A percentile compares a stretch with the other conserved stretches of the same genome.
Conservation (phyloP, 2,113 vertebrate genomes). For the Rhinoderma darwinii region DNA sequence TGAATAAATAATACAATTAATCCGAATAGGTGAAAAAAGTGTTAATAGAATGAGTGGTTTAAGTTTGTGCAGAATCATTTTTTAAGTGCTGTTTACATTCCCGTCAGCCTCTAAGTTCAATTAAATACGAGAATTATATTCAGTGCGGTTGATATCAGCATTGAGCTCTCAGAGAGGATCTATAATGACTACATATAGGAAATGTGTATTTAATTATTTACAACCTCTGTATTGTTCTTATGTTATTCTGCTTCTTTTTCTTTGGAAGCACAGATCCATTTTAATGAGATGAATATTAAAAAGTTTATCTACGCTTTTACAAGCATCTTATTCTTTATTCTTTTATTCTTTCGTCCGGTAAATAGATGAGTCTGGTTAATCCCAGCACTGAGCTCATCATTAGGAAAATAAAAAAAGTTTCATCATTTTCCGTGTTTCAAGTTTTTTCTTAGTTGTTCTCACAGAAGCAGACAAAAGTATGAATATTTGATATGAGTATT, state of each 20-base stretch:
- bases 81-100: slow-evolving; percentile 46
- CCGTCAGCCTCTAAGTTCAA: slow-evolving; percentile 41
- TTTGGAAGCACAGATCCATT: neutral
- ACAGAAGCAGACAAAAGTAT: neutral
- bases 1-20: neutral
- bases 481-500: slow-evolving; percentile 1
- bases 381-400: slow-evolving; percentile 1
- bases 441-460: neutral
- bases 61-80: slow-evolving; percentile 31
- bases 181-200: slow-evolving; percentile 52
- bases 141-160: slow-evolving; percentile 18
- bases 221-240: slow-evolving; percentile 30
- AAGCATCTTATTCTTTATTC: neutral
- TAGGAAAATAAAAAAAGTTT: slow-evolving; percentile 15
- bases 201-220: slow-evolving; percentile 56
- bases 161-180: slow-evolving; percentile 25
- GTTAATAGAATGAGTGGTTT: slow-evolving; percentile 31
- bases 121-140: slow-evolving; percentile 42
- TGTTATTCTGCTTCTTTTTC: slow-evolving; percentile 5
- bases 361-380: slow-evolving; percentile 30
- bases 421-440: neutral
- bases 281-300: slow-evolving; percentile 50
- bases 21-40: neutral
- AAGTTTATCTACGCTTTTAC: slow-evolving; percentile 27
- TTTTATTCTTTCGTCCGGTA: slow-evolving; percentile 16